These are phyloP conservation scores for Salvator merianae DNA, from an alignment of 2,113 vertebrate species.

Conservation along the genomic window DNA sequence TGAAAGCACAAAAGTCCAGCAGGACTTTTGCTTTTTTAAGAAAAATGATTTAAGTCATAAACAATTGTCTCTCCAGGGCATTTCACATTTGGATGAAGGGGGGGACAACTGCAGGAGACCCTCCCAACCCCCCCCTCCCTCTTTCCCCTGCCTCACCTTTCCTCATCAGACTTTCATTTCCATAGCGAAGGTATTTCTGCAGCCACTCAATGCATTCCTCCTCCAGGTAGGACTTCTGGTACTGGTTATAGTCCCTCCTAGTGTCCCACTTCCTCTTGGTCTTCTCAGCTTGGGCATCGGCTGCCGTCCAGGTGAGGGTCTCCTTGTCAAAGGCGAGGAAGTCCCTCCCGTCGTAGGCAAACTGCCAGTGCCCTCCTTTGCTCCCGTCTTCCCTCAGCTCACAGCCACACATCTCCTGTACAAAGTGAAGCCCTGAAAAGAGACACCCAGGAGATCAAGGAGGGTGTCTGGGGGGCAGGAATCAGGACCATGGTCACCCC, in stretches of 20 bases:
- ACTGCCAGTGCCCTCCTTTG: accelerated
- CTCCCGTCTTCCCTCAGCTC: conserved; percentile 23
- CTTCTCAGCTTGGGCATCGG: background rate
- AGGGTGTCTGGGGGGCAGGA: too few relatives aligned
- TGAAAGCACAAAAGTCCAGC: too few relatives aligned
- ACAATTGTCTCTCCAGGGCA: too few relatives aligned
- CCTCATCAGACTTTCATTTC: conserved; percentile 1
- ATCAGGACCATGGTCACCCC: too few relatives aligned
- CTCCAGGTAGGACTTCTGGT: background rate
- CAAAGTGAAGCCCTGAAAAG: conserved; percentile 1
- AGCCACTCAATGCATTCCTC: conserved; percentile 18
- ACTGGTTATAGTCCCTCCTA: accelerated
- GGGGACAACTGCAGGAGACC: too few relatives aligned
- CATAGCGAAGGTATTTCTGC: background rate
- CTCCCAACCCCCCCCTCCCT: background rate
- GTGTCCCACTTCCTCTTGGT: conserved; percentile 8
- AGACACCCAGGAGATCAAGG: too few relatives aligned
- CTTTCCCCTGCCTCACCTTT: conserved; percentile 13
- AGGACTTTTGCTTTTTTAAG: too few relatives aligned
- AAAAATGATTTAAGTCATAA: too few relatives aligned
- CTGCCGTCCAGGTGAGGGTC: background rate
- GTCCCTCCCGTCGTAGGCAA: conserved; percentile 24
- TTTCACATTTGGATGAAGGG: too few relatives aligned
- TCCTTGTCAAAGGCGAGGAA: conserved; percentile 21
- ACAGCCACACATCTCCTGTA: conserved; percentile 23